Conservation (phyloP, 2,888 invertebrate species). For the Mythimna vitellina region DNA sequence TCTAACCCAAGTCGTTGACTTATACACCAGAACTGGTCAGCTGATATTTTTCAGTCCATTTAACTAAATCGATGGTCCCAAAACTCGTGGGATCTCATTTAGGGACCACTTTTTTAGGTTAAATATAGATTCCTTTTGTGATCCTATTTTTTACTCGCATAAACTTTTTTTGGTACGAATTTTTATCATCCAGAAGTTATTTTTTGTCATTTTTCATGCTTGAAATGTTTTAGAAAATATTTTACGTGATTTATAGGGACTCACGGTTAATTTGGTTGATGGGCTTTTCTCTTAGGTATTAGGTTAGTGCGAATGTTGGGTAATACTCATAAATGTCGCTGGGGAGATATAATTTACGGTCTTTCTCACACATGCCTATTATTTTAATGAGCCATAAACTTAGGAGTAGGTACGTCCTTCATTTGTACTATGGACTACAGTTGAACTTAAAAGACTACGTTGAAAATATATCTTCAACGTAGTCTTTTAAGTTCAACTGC, state of each 20-base stretch:
- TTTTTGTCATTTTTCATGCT: constrained; percentile 53
- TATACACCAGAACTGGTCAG: constrained; percentile 77
- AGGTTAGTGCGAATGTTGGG: constrained; percentile 17
- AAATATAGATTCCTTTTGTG: constrained; percentile 67
- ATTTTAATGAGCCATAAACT: constrained; percentile 45
- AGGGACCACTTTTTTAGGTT: constrained; percentile 65
- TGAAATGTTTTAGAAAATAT: constrained; percentile 60
- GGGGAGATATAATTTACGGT: constrained; percentile 32
- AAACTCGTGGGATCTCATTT: constrained; percentile 71
- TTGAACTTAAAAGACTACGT: too few species aligned
- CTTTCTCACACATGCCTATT: constrained; percentile 14
- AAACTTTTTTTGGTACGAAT: constrained; percentile 49
- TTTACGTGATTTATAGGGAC: constrained; percentile 58
- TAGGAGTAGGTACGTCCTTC: neutral
- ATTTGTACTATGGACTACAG: neutral
- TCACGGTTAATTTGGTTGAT: constrained; percentile 54
- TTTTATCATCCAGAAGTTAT: constrained; percentile 49
- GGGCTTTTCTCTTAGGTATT: constrained; percentile 14
- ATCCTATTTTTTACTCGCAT: constrained; percentile 55
- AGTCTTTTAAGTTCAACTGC: neutral
- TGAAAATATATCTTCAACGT: neutral
- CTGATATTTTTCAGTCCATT: constrained; percentile 84
- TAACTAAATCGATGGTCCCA: constrained; percentile 82
- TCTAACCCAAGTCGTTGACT: constrained; percentile 62
- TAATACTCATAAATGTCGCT: constrained; percentile 48